Percentiles rank a stretch among this genome's conserved stretches.
These are phyloP conservation scores for Elephas maximus DNA, from an alignment of 2,113 vertebrate genomes.

Conservation along the genomic window DNA sequence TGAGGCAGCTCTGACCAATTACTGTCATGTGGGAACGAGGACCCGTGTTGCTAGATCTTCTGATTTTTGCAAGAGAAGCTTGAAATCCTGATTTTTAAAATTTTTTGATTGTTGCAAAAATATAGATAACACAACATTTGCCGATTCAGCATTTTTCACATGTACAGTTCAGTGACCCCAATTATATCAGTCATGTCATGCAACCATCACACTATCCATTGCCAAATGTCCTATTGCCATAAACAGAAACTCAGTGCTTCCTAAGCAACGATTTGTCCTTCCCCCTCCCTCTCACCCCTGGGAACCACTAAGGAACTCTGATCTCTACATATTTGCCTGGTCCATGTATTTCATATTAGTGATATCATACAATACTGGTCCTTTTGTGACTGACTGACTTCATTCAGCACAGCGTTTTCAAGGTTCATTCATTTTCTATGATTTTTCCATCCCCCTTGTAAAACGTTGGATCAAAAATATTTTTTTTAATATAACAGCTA, in stretches of 20 bases:
- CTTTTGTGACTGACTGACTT: background rate
- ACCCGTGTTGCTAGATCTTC: background rate
- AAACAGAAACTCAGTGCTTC: background rate
- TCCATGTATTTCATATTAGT: background rate
- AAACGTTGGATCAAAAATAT: slow-evolving; percentile 19
- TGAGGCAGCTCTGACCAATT: background rate
- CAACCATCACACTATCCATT: background rate
- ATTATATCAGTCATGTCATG: background rate
- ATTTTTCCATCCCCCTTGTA: background rate
- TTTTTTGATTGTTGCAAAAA: background rate
- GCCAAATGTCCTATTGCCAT: background rate
- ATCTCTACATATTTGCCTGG: background rate
- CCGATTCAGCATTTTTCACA: background rate
- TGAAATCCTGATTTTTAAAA: slow-evolving; percentile 38
- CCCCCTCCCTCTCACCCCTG: background rate
- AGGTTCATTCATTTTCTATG: background rate
- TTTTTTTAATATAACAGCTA: background rate
- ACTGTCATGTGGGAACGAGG: background rate
- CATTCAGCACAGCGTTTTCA: background rate
- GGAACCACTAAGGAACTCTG: background rate
- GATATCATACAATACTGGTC: background rate
- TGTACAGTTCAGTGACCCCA: background rate
- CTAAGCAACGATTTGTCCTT: background rate
- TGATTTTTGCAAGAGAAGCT: slow-evolving; percentile 24
- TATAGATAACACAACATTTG: background rate